Evolutionary conservation across 2,113 vertebrate genomes (phyloP), one percentile per base, ranked within the genome.

Genomic region (Megaceryle torquata): DNA sequence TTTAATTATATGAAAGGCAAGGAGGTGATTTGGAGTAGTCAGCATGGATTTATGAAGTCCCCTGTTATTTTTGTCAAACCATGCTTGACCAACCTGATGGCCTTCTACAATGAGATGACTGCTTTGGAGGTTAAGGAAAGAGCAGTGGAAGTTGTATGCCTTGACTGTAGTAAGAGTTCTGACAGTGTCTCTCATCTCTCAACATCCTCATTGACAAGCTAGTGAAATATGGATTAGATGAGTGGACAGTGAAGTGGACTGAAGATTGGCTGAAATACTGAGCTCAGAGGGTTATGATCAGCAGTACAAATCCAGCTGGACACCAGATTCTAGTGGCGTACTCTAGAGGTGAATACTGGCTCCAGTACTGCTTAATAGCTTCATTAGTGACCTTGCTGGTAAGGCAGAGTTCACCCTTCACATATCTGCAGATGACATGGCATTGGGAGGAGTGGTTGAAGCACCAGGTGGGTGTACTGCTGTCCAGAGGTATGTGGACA

Each of bases 401-500:
- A 20, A 33, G 15, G 44, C 37, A 89, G 61, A 57, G 41, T 9
- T 28, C 33, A 35, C 41, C 57, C 33, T 76, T 57, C 51, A 31
- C 24, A 29, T 17, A 19, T 14, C 54, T 68, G 43, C 48, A 69
- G 43, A 11, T 69, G 33, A 37, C 15, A 35, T 13, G 6, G 26
- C 17, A 41, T 2, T 64, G 19, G 39, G 56, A 78, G 35, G 9
- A 91, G 44, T 5, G 4, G 4, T 44, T 81, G 37, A 21, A 54
- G 2, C 0, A 39, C 5, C 20, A 41, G 17, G 14, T 9, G 1
- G 26, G 6, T 43, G 35, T 37, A 16, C n/a, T 61, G 59, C n/a
- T 21, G 9, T 26, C 60, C 60, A 26, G 22, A 78, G 37, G 46
- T 16, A 33, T 53, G 41, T 48, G n/a, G 35, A 10, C 14, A 53